Evolutionary conservation across 2,113 vertebrate species (phyloP).

Genomic region (Clarias magur): DNA sequence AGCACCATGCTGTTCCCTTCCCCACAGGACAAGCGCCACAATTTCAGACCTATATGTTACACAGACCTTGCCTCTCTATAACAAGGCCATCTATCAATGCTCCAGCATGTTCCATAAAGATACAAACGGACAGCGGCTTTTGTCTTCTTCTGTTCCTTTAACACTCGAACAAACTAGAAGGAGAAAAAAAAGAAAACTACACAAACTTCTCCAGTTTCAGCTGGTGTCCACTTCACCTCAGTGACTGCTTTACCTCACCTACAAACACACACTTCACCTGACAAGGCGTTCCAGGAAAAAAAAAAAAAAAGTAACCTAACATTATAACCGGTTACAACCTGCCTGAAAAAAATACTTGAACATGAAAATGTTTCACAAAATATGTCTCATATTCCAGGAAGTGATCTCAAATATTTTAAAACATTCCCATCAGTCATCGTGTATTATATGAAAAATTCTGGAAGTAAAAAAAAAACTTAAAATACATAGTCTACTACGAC

Average conservation of each 20-base stretch:
- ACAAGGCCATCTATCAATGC: constrained; percentile 51
- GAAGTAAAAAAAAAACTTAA: neutral
- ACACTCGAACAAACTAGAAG: constrained; percentile 48
- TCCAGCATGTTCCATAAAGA: constrained; percentile 43
- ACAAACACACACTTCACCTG: constrained; percentile 11
- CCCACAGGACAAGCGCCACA: constrained; percentile 49
- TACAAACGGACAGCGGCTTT: constrained; percentile 54
- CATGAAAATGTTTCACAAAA: neutral
- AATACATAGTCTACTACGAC: neutral
- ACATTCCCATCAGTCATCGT: constrained; percentile 18
- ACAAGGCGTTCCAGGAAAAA: neutral
- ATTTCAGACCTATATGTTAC: constrained; percentile 67
- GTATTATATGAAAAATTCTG: neutral
- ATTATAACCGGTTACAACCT: neutral
- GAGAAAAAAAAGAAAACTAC: constrained; percentile 24
- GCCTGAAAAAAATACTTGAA: constrained; percentile 8
- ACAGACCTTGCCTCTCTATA: constrained; percentile 43
- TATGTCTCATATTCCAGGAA: constrained; percentile 27
- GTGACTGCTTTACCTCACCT: constrained; percentile 22
- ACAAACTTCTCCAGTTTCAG: constrained; percentile 38
- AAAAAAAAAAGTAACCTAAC: too few species aligned
- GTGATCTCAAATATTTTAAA: neutral
- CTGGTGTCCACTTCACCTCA: constrained; percentile 42
- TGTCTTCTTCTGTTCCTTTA: constrained; percentile 54
- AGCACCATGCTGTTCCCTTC: constrained; percentile 48